Base-by-base conservation (phyloP, 2,113 vertebrate genomes). In the Protobothrops mucrosquamatus region DNA sequence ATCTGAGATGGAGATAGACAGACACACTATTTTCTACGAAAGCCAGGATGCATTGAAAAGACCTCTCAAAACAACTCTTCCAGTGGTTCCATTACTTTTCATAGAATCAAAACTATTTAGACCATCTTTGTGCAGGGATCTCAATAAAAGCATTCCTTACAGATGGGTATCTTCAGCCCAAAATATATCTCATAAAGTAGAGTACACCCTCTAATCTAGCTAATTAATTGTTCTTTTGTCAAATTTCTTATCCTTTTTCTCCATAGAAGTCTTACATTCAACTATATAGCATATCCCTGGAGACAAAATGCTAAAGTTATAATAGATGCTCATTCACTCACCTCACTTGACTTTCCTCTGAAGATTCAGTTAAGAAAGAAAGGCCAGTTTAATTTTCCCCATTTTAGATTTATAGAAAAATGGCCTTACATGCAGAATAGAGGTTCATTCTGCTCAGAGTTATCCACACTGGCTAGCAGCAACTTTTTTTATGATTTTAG, bases 1-100 rank as follows among this genome's bases (percentile, higher is more conserved):
- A 55, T 92, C 94, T 92, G 89, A 52, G 92, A 95, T 85, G 2
- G 87, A 6, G 56, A 94, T 93, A 92, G 95, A 89, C 0, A 91
- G 94, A 92, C 54, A 61, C 69, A 61, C 59, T 89, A 64, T 92
- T 69, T 26, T 92, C 93, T 85, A 93, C 52, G 93, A 94, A 94
- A 61, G 39, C 43, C 88, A 90, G 52, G 93, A 94, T 96, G 48
- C 93, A 87, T 89, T 95, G 93, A 89, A 94, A 96, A 96, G 92
- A 15, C 52, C 96, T 90, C 90, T 93, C 92, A 46, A 87, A 0
- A 1, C 92, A 95, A 92, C 85, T 93, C 93, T 90, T 88, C 51
- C 87, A 81, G 18, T 94, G 93, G 87, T 11, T 92, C 89, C 74
- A 39, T 87, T n/a, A 46, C 39, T 81, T 43, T 81, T 81, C 74